Base-by-base conservation (phyloP, 2,113 vertebrate genomes). In the Origma solitaria region DNA sequence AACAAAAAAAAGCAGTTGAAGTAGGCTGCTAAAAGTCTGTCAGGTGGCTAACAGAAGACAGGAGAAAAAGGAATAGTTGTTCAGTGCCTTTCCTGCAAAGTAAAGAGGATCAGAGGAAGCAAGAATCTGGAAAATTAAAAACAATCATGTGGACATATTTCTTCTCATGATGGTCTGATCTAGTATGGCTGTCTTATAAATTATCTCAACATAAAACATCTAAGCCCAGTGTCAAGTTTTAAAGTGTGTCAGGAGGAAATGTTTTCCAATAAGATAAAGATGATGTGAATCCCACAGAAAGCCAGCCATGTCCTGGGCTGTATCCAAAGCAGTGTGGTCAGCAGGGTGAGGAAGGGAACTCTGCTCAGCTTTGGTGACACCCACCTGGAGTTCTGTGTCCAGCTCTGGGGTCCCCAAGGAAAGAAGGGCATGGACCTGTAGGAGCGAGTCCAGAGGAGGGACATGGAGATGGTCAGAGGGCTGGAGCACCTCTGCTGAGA, bases 391-490 rank as follows among this genome's bases (percentile, higher is more conserved):
- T 23, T 33, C 12, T 73, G 68, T 33, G 69, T 16, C 37, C 77
- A 50, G 27, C 50, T 64, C 66, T 37, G 50, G 58, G 6, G 4
- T 3, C 18, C 31, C 13, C 65, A 64, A 0, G 11, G 24, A 3
- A 9, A 3, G 31, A 69, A 17, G 27, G 30, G 47, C 25, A 15
- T 23, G 24, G 33, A 53, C 3, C 14, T 49, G 35, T 2, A 54
- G 27, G 21, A 62, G 16, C 0, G 0, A 13, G 25, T 47, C 49
- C 54, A 57, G 60, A n/a, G n/a, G 16, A 71, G 6, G 35, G 13
- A 7, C 13, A 22, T 2, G 5, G 38, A 58, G 3, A 9, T 49
- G 21, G 44, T 38, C 38, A 38, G 31, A 33, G 58, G 44, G 31
- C 51, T 80, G 37, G 44, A 50, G 27, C 31, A 28, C 42, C 42